Base-by-base conservation (phyloP, 2,888 invertebrate species). In the Stratiomys singularior region DNA sequence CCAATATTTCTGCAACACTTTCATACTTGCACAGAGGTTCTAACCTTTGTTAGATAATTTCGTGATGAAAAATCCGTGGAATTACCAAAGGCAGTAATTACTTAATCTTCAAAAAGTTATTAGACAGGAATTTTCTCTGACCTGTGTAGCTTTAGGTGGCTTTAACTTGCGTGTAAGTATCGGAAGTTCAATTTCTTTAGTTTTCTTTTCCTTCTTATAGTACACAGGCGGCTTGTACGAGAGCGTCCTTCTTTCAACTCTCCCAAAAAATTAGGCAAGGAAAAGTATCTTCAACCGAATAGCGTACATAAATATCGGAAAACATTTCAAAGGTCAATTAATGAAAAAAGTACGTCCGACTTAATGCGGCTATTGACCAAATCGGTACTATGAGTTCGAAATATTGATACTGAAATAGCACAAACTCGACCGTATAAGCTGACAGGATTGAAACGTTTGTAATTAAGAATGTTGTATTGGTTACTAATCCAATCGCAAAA, bases 391-490 rank as follows among this genome's bases (percentile, higher is more conserved):
- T 21, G 58, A 21, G 23, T 23, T 18, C 11, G 58, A 18, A 5
- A 60, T 5, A 60, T 5, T 21, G 58, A 5, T 11, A 60, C 25
- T 11, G 25, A 23, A 60, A 25, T 18, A 25, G 58, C 58, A 23
- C 3, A 37, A 37, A 18, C 3, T 23, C 23, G 25, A 4, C 4
- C 18, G 25, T 23, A 4, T 11, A 18, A 37, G 66, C 66, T 66
- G 37, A 30, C 66, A 37, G 28, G 66, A 66, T 37, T 37, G 52
- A 27, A 72, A 71, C 13, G 56, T 72, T 44, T 72, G 71, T 52
- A 72, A 72, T 72, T 72, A 72, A 72, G 71, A 52, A 72, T 72
- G 71, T 28, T 72, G 71, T 56, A 52, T 52, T 52, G 28, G 56
- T 72, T 25, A 52, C 69, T 69, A 72, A 72, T 72, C 71, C 71